Conservation (phyloP, 2,113 vertebrate species). For the human (Homo sapiens) region DNA sequence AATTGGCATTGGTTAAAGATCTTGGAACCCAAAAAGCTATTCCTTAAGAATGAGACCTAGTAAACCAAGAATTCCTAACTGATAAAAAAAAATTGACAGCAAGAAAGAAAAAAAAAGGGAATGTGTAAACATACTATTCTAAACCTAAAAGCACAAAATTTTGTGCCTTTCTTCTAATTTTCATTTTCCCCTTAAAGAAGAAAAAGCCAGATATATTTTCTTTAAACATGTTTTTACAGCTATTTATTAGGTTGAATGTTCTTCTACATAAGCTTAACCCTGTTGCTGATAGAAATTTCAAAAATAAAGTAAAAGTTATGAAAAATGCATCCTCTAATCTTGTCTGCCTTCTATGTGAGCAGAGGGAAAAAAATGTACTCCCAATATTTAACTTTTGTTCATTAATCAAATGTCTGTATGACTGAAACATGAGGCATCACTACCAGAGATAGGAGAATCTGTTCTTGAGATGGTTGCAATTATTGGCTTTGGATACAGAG, state of each 20-base stretch:
- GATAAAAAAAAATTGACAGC: not conserved
- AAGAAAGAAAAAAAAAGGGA: not conserved
- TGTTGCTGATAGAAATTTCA: conserved; percentile 39
- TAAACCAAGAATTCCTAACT: conserved; percentile 6
- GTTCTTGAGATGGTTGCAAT: not conserved
- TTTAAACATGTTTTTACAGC: not conserved
- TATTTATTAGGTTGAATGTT: conserved; percentile 14
- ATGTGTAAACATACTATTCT: not conserved
- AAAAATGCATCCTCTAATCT: not conserved
- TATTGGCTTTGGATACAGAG: conserved; percentile 4
- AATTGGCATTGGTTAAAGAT: conserved; percentile 7
- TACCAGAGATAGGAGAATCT: not conserved
- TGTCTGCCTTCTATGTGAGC: not conserved
- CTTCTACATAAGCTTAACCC: not conserved
- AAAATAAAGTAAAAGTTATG: conserved; percentile 38
- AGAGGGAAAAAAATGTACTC: not conserved
- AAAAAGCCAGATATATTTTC: not conserved
- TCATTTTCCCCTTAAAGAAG: not conserved
- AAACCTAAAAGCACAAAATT: not conserved
- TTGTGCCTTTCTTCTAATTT: not conserved
- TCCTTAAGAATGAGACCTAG: not conserved
- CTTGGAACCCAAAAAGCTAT: not conserved
- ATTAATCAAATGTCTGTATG: not conserved
- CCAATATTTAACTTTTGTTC: not conserved
- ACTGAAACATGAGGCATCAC: not conserved